Percentiles rank a stretch among this genome's conserved stretches.
Conservation (phyloP, 2,797 vertebrate genomes). For the Sciurus carolinensis region DNA sequence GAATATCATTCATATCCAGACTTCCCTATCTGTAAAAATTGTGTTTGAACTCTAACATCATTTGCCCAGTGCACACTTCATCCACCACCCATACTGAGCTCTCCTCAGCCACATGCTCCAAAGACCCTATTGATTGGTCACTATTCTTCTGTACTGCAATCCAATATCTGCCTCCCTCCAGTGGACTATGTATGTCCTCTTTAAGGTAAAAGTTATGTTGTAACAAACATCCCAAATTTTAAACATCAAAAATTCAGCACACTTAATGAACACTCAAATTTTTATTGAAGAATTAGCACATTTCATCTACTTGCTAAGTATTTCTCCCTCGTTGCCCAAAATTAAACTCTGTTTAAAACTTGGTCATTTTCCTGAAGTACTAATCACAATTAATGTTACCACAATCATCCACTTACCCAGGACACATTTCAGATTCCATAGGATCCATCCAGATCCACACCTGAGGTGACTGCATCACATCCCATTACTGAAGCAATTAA, state of each 20-base stretch:
- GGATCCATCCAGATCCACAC: not conserved
- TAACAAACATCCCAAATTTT: not conserved
- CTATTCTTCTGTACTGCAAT: not conserved
- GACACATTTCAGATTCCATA: not conserved
- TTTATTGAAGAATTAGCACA: not conserved
- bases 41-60: not conserved
- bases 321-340: not conserved
- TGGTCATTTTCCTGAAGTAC: conserved; percentile 6
- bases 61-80: not conserved
- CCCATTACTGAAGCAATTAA: not conserved
- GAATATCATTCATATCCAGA: not conserved
- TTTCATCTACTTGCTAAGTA: conserved; percentile 15
- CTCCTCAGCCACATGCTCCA: not conserved
- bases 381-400: not conserved
- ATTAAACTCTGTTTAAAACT: not conserved
- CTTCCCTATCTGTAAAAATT: not conserved
- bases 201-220: not conserved
- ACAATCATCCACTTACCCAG: not conserved
- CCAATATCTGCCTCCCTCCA: not conserved
- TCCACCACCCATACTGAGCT: not conserved
- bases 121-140: not conserved
- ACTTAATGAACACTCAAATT: not conserved
- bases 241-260: not conserved
- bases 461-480: not conserved
- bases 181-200: not conserved